A percentile compares a stretch with the other conserved stretches of the same genome.
Evolutionary conservation across 2,888 invertebrate species (phyloP).

Genomic region (Pollenia angustigena): DNA sequence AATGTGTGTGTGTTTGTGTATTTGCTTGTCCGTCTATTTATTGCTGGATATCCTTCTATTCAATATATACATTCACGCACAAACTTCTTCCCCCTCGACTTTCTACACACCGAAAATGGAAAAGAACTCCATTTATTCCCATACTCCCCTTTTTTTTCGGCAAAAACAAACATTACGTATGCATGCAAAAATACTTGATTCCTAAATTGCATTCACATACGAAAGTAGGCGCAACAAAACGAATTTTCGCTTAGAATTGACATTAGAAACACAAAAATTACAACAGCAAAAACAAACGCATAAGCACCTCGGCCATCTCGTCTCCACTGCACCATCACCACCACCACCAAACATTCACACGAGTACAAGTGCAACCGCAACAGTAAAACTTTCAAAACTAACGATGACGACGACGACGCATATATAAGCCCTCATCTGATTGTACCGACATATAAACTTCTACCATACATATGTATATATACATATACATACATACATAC

Average conservation of each 20-base stretch:
- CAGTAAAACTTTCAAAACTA: conserved; percentile 69
- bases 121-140: conserved; percentile 13
- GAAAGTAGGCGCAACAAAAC: conserved; percentile 73
- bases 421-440: conserved; percentile 53
- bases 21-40: neutral
- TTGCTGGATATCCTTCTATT: conserved; percentile 42
- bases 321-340: conserved; percentile 23
- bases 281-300: conserved; percentile 31
- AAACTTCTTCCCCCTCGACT: neutral
- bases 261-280: conserved; percentile 67
- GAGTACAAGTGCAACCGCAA: conserved; percentile 65
- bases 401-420: conserved; percentile 50
- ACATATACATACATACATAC: neutral
- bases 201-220: conserved; percentile 74
- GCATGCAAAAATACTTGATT: conserved; percentile 75
- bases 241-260: conserved; percentile 74
- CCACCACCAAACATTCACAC: conserved; percentile 20
- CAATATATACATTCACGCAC: conserved; percentile 42
- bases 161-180: conserved; percentile 67
- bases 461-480: neutral
- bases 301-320: conserved; percentile 57
- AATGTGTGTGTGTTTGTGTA: neutral
- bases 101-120: conserved; percentile 5
- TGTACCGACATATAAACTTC: neutral
- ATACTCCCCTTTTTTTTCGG: neutral